These are phyloP conservation scores for Himalopsyche phryganea DNA, from an alignment of 1,140 invertebrate species.

Conservation along the genomic window DNA sequence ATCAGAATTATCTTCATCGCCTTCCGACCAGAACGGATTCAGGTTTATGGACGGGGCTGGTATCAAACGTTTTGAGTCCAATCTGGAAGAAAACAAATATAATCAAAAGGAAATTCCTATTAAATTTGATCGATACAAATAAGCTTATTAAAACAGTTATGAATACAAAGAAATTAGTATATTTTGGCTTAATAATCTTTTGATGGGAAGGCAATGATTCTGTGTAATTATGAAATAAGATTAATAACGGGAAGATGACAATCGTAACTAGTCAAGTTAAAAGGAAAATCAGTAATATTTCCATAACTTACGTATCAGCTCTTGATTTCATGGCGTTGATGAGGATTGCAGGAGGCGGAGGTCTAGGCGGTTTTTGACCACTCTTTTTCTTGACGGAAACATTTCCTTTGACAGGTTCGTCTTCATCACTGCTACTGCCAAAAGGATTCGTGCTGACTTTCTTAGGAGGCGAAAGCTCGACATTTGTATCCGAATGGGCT, in stretches of 20 bases:
- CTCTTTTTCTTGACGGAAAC: slow-evolving; percentile 18
- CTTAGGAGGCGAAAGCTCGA: slow-evolving; percentile 26
- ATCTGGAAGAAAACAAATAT: slow-evolving; percentile 4
- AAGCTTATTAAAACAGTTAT: no score
- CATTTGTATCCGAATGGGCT: background rate
- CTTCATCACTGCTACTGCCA: slow-evolving; percentile 61
- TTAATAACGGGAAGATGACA: no score
- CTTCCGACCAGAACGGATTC: slow-evolving; percentile 71
- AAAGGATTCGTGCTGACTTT: slow-evolving; percentile 65
- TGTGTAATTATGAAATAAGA: no score
- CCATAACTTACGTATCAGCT: no score
- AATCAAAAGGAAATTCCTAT: no score
- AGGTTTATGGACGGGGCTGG: slow-evolving; percentile 48
- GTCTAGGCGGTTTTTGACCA: slow-evolving; percentile 25
- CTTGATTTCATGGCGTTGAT: slow-evolving; percentile 33
- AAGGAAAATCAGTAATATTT: no score
- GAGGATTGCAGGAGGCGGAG: slow-evolving; percentile 38
- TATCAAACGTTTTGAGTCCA: slow-evolving; percentile 38
- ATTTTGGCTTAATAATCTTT: no score
- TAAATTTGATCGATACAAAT: no score
- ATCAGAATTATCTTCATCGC: slow-evolving; percentile 57
- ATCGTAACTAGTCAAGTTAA: no score
- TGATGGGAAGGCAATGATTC: no score
- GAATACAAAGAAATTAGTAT: no score
- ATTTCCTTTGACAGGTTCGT: background rate